phyloP scores from a whole-genome alignment of 2,113 vertebrate genomes.

The Onychostoma macrolepis region DNA sequence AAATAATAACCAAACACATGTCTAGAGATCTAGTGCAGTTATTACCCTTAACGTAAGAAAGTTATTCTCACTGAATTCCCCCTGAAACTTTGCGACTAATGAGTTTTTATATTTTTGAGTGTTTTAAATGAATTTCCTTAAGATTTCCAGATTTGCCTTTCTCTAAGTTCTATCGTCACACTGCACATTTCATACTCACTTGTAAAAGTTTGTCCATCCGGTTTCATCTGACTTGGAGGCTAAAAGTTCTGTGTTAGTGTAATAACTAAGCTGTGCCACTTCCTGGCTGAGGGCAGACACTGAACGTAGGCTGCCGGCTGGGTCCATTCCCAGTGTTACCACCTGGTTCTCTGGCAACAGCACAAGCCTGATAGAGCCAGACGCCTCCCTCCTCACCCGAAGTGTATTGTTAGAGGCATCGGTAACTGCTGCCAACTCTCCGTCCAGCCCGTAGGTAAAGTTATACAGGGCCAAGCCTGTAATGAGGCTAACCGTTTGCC shows the following conservation, averaged over 20 bases:
- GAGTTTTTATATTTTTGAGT: too few species aligned
- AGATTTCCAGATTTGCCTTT: background rate
- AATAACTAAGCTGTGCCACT: conserved; percentile 86
- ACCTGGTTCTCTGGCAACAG: conserved; percentile 90
- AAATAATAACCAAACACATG: background rate
- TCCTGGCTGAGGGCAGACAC: conserved; percentile 86
- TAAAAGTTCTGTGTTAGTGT: conserved; percentile 83
- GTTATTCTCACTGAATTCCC: background rate
- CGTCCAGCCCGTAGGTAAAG: conserved; percentile 83
- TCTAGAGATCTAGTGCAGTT: background rate
- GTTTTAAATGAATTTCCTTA: background rate
- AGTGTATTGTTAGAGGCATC: conserved; percentile 86
- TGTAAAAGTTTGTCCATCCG: conserved; percentile 90
- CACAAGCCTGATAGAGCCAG: conserved; percentile 81
- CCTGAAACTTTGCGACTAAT: background rate
- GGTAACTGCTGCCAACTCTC: conserved; percentile 78
- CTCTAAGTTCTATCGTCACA: background rate
- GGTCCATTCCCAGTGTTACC: conserved; percentile 82
- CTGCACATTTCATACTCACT: conserved; percentile 77
- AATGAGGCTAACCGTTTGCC: conserved; percentile 86
- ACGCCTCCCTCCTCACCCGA: conserved; percentile 83
- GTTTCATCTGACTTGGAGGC: conserved; percentile 89
- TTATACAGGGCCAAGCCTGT: conserved; percentile 87
- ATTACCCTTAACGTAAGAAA: background rate
- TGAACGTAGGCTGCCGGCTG: conserved; percentile 82